These are phyloP conservation scores for Crotophaga sulcirostris DNA, from an alignment of 2,113 vertebrate genomes.

Conservation along the genomic window DNA sequence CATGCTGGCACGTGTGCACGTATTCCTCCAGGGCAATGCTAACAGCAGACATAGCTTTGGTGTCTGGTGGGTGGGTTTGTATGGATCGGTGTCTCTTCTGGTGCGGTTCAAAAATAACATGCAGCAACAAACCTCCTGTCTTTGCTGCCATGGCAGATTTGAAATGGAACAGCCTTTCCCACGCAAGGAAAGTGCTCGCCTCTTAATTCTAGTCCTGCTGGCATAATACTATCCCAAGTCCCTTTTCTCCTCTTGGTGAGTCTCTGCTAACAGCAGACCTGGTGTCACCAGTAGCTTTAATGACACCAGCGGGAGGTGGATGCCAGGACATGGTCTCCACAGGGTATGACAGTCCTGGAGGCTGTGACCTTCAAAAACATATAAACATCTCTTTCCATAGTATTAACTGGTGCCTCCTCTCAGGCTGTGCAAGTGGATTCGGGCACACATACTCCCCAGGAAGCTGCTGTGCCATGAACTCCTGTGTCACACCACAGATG, in stretches of 20 bases:
- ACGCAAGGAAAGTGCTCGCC: neutral
- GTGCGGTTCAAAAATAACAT: neutral
- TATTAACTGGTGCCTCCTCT: neutral
- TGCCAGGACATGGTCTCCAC: neutral
- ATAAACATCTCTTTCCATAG: neutral
- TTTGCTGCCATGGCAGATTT: neutral
- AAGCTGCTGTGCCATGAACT: neutral
- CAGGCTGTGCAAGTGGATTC: fast-evolving
- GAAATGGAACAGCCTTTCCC: neutral
- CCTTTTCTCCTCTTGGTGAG: neutral
- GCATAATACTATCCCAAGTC: neutral
- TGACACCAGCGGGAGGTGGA: neutral
- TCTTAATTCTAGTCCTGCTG: neutral
- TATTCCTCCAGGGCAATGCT: neutral
- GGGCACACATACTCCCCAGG: fast-evolving
- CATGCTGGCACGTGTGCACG: fast-evolving
- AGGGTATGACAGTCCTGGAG: neutral
- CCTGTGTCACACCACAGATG: neutral
- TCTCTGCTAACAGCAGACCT: neutral
- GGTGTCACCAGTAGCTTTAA: neutral
- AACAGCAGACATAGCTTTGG: neutral
- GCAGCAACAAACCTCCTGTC: neutral
- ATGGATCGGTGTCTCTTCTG: neutral
- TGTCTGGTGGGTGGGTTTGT: neutral
- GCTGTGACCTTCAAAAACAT: neutral